These are phyloP conservation scores for Callaeas wilsoni DNA, from an alignment of 2,113 vertebrate species.

Conservation along the genomic window DNA sequence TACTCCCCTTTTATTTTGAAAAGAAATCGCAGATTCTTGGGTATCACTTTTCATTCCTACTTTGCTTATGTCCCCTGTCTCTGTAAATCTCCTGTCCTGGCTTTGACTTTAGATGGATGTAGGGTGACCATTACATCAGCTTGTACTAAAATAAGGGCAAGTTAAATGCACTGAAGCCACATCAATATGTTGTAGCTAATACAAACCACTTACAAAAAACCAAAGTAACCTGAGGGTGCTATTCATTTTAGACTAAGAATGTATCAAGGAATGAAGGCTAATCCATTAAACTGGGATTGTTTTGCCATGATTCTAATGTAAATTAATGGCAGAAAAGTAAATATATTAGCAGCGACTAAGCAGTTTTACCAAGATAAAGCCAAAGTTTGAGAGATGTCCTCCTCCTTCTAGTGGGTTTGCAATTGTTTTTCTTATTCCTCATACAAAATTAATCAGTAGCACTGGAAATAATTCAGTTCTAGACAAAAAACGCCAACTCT, in stretches of 20 bases:
- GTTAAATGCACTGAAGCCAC: not conserved
- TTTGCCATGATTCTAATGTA: slow-evolving; percentile 48
- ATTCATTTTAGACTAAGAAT: slow-evolving; percentile 60
- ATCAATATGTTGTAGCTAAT: not conserved
- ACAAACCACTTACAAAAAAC: slow-evolving; percentile 11
- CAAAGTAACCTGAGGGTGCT: slow-evolving; percentile 34
- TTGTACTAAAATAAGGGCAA: not conserved
- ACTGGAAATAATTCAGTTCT: not conserved
- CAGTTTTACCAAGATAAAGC: slow-evolving; percentile 41
- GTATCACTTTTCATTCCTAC: not conserved
- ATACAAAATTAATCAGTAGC: not conserved
- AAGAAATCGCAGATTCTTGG: not conserved
- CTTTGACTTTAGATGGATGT: not conserved
- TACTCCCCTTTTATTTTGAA: not conserved
- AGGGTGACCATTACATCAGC: not conserved
- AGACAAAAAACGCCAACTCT: not conserved
- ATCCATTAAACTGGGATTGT: slow-evolving; percentile 38
- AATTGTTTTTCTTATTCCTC: not conserved
- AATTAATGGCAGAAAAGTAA: slow-evolving; percentile 56
- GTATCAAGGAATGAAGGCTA: slow-evolving; percentile 1
- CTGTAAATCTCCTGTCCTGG: not conserved
- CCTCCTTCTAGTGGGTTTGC: not conserved
- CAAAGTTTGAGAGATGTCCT: slow-evolving; percentile 11
- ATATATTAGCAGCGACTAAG: slow-evolving; percentile 31
- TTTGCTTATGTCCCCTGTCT: not conserved